Evolutionary conservation across 2,797 vertebrate genomes (phyloP), one percentile per base, ranked within the genome.

Genomic region (Esox masquinongy): DNA sequence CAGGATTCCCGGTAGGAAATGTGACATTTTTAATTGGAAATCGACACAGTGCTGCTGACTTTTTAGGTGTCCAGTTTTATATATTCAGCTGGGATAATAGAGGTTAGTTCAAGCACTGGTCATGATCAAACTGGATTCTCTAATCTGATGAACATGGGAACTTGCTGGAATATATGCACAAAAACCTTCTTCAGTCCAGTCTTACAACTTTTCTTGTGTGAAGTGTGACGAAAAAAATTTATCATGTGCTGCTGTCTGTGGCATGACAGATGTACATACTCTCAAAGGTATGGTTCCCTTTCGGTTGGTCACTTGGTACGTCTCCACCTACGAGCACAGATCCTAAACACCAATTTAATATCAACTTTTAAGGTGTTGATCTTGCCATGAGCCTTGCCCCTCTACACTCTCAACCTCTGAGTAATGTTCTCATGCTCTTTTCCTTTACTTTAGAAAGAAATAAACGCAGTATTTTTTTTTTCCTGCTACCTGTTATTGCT

Each of bases 201-300:
- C 12, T 31, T 64, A 29, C 26, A 64, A 16, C 61, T n/a, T 63
- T 63, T 15, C 4, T 29, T 24, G 5, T 29, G 26, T 36, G 53
- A 53, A 67, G 19, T 36, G 66, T 29, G 50, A 56, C 49, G 4
- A 24, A 51, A 47, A 68, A 29, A 43, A 11, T 49, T 43, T 19
- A 72, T 8, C 47, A 43, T 17, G 36, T 53, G 17, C 50, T 51
- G 50, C 50, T 51, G 16, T 19, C 16, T 19, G 50, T 51, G 17
- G 50, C 16, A 29, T n/a, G 70, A 77, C 53, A 19, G 19, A 74
- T 56, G 75, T 77, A 24, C 15, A 74, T 80, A 80, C 75, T 73
- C 75, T 12, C 7, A 1, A 5, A 1, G 53, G 24, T 7, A 24
- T 61, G 56, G 56, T 24, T 24, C 12, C 11, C 12, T 47, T 1